Percentiles rank a stretch among this genome's conserved stretches.
phyloP scores from a whole-genome alignment of 2,888 invertebrate genomes.

The Choristoneura rosaceana region DNA sequence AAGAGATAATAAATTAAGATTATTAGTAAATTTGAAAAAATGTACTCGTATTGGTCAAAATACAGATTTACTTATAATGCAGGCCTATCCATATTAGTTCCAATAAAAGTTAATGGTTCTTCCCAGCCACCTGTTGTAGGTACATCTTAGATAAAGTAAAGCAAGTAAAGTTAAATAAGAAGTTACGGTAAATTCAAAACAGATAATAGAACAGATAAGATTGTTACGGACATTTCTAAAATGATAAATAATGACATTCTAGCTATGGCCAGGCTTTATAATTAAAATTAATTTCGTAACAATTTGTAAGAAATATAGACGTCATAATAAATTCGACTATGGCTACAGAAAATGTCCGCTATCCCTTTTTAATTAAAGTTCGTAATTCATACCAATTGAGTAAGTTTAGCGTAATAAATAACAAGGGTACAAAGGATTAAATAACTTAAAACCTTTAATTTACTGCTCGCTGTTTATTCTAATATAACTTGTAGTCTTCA shows the following conservation, averaged over 20 bases:
- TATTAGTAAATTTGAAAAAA: neutral
- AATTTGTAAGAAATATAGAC: slow-evolving; percentile 45
- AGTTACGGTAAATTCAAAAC: slow-evolving; percentile 3
- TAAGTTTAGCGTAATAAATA: neutral
- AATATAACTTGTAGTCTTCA: neutral
- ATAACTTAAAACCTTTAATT: neutral
- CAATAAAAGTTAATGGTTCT: no score
- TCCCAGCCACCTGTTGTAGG: neutral
- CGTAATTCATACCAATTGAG: slow-evolving; percentile 55
- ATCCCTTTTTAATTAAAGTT: slow-evolving; percentile 61
- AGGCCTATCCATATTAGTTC: no score
- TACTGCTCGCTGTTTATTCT: neutral
- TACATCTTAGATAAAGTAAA: no score
- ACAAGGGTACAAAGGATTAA: neutral
- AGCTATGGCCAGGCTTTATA: neutral
- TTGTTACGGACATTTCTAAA: neutral
- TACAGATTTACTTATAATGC: no score
- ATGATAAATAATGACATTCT: slow-evolving; percentile 16
- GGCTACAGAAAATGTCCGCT: slow-evolving; percentile 55
- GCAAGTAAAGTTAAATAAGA: no score
- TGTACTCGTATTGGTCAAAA: neutral
- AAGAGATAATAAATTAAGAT: neutral
- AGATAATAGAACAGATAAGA: neutral
- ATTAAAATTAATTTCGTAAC: slow-evolving; percentile 20
- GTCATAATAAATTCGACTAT: slow-evolving; percentile 57